Conservation (phyloP, 2,797 vertebrate species). For the Buphagus erythrorhynchus region DNA sequence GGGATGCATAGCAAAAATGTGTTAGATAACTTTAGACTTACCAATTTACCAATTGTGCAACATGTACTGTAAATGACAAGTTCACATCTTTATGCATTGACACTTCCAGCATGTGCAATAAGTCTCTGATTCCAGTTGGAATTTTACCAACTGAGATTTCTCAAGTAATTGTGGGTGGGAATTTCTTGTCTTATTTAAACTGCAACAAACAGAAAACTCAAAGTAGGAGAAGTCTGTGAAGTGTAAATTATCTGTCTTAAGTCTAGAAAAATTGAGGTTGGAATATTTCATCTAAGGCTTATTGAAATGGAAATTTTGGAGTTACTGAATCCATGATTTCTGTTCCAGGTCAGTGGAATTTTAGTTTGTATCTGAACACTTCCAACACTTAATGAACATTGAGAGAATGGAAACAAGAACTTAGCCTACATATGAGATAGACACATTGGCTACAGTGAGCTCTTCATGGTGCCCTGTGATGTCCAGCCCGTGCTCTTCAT, state of each 20-base stretch:
- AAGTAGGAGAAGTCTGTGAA: background rate
- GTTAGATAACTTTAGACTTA: background rate
- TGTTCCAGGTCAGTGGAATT: background rate
- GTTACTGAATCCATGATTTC: background rate
- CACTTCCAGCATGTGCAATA: background rate
- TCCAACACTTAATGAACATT: background rate
- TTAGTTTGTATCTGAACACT: background rate
- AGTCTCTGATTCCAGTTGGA: background rate
- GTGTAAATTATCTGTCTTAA: background rate
- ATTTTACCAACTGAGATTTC: conserved; percentile 32
- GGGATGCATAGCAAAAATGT: background rate
- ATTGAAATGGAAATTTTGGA: background rate
- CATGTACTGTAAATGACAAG: background rate
- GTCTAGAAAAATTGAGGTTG: background rate
- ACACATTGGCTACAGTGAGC: background rate
- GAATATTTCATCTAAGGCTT: background rate
- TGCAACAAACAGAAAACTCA: background rate
- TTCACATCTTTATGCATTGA: conserved; percentile 6
- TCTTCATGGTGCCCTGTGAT: background rate
- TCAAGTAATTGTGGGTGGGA: conserved; percentile 11
- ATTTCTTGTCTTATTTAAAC: conserved; percentile 8
- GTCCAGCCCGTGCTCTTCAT: background rate
- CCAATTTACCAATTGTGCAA: background rate
- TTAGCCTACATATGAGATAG: background rate
- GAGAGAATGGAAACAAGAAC: background rate